Evolutionary conservation across 2,888 invertebrate genomes (phyloP), one percentile per base, ranked within the genome.

Genomic region (Eurytoma adleriae): DNA sequence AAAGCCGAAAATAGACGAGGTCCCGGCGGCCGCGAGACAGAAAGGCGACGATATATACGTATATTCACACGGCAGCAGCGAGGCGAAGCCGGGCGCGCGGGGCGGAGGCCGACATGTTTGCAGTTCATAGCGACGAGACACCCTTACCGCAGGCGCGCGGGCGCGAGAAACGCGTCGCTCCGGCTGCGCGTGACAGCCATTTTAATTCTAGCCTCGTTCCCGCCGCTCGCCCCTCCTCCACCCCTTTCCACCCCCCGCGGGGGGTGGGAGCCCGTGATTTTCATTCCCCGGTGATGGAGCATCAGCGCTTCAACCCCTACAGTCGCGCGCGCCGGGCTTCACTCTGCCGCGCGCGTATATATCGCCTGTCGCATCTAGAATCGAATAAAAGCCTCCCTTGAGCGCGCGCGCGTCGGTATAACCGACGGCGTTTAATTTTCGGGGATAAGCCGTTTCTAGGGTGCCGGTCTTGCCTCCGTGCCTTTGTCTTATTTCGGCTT

Each of bases 101-200:
- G 4, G 2, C 3, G 30, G 4, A 2, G 52, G 4, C 52, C 52
- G 52, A 52, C 52, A 52, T 52, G 16, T 52, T 52, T 52, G 52
- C 52, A 52, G 52, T 52, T 52, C 52, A 52, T 52, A 12, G 52
- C 52, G 27, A 62, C 20, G 12, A 52, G 14, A 52, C 52, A 52
- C 52, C 2, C 20, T 14, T 62, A 27, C 30, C 30, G 30, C 62
- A 27, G 16, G 7, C 30, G 62, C 18, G n/a, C 48, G n/a, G 16
- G 30, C 18, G 67, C 59, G 50, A 52, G 68, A 62, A 67, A 59
- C 71, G 54, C 61, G 71, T 13, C 52, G 73, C 69, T 79, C 82
- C 76, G 79, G 84, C 85, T 87, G 86, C 86, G 86, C 86, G 86
- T 88, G 88, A 88, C 88, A 88, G 88, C 88, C 88, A 88, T 89